Conservation (phyloP, 64 coral and sea anemone species). For the Acropora tenuis region DNA sequence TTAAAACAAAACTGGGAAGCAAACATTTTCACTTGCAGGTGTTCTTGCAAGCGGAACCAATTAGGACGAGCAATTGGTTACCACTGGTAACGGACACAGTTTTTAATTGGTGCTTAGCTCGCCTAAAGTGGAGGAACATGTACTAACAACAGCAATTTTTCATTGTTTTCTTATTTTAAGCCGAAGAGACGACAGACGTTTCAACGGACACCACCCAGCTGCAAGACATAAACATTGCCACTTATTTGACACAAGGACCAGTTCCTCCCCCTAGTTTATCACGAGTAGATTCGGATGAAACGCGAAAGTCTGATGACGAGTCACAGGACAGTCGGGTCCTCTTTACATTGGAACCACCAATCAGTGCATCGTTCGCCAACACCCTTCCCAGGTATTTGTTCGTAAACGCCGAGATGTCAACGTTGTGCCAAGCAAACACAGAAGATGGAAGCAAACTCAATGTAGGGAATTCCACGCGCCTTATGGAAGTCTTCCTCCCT, state of each 20-base stretch:
- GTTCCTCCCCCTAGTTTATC: neutral
- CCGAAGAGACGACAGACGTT: neutral
- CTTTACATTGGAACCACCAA: neutral
- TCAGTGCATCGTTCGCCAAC: conserved; percentile 11
- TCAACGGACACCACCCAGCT: neutral
- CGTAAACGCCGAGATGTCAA: conserved; percentile 17
- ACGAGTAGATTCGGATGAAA: conserved; percentile 7
- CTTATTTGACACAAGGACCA: conserved; percentile 23
- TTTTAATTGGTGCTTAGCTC: neutral
- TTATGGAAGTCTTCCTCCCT: conserved; percentile 17
- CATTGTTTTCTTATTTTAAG: neutral
- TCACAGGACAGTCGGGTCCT: neutral
- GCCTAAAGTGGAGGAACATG: neutral
- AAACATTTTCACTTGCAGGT: no score
- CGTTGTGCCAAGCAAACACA: conserved; percentile 13
- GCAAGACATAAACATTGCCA: conserved; percentile 24
- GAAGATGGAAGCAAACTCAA: neutral
- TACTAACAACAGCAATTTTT: neutral
- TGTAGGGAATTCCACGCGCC: neutral
- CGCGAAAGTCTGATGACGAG: neutral
- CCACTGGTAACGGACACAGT: no score
- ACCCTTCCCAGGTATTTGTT: conserved; percentile 26
- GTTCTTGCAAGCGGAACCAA: no score
- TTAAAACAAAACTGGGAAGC: no score
- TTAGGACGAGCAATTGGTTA: no score